Evolutionary conservation across 2,113 vertebrate genomes (phyloP), one percentile per base, ranked within the genome.

Genomic region (Nannobrachium achirus): DNA sequence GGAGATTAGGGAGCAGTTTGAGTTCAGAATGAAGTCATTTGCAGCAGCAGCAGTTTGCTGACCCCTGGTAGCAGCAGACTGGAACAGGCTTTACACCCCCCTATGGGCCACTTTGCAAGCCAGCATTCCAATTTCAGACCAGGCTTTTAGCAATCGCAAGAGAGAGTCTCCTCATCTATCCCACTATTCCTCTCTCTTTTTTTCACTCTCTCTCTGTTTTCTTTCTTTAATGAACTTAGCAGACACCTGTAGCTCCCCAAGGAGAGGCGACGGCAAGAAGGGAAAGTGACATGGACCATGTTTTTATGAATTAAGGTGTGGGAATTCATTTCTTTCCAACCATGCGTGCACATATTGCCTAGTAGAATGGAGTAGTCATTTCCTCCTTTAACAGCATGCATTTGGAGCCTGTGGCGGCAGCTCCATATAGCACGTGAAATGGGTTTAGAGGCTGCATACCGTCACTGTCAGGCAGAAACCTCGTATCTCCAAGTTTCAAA

Each of bases 1-100:
- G 53, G 20, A 76, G 70, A 69, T 44, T 59, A 65, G 70, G 63
- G 65, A 19, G 40, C 14, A 16, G 44, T 73, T 44, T 62, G 44
- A 75, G 44, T 48, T 7, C 1, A n/a, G 50, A 63, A 42, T 71
- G 33, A 52, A 71, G 52, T 70, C 9, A 39, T 48, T 56, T 49
- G 67, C 73, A 63, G 53, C 63, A 67, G 73, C 64, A 52, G 53
- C 15, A 58, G 42, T 50, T 57, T 42, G 63, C 38, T 19, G 64
- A 44, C 50, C 56, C 14, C 51, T 56, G 38, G 75, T 41, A 20
- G 75, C 53, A 84, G 64, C 59, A 76, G 66, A 81, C 15, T 61
- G 66, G 66, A 88, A 83, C 63, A 25, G 51, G 18, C 46, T 71
- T 70, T 75, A 74, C 42, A 41, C 48, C 52, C 73, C 81, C 81